These are phyloP conservation scores for Trachops cirrhosus DNA, from an alignment of 2,797 vertebrate species.

Conservation along the genomic window DNA sequence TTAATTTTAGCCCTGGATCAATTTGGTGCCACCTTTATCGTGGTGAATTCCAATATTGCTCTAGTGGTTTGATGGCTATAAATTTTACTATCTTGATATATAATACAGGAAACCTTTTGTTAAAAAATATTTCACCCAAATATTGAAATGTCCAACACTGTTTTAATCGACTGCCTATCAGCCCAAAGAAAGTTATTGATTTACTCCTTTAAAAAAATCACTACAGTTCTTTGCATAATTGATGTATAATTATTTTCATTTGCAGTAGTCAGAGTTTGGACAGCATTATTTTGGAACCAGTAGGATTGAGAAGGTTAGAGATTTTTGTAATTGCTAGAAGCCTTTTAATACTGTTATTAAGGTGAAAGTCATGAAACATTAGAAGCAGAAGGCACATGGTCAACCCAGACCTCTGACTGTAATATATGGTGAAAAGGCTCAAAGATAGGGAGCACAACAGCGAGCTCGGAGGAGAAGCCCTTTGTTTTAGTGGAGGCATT, in stretches of 20 bases:
- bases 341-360: background rate
- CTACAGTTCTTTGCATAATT: constrained; percentile 41
- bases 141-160: background rate
- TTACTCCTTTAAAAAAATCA: background rate
- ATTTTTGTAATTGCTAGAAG: constrained; percentile 26
- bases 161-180: constrained; percentile 23
- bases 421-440: background rate
- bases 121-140: constrained; percentile 12
- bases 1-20: constrained; percentile 23
- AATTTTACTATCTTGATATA: background rate
- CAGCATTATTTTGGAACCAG: constrained; percentile 16
- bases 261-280: background rate
- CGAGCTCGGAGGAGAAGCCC: background rate
- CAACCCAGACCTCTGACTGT: background rate
- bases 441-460: background rate
- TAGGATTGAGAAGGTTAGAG: background rate
- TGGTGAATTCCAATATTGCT: background rate
- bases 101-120: constrained; percentile 13
- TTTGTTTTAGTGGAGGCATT: background rate
- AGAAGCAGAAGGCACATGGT: background rate
- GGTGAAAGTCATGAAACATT: constrained; percentile 1
- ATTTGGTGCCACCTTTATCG: constrained; percentile 1
- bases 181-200: background rate
- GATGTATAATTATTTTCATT: constrained; percentile 46
- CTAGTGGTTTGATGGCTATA: background rate